Base-by-base conservation (phyloP, 2,113 vertebrate genomes). In the Halichoeres trimaculatus region DNA sequence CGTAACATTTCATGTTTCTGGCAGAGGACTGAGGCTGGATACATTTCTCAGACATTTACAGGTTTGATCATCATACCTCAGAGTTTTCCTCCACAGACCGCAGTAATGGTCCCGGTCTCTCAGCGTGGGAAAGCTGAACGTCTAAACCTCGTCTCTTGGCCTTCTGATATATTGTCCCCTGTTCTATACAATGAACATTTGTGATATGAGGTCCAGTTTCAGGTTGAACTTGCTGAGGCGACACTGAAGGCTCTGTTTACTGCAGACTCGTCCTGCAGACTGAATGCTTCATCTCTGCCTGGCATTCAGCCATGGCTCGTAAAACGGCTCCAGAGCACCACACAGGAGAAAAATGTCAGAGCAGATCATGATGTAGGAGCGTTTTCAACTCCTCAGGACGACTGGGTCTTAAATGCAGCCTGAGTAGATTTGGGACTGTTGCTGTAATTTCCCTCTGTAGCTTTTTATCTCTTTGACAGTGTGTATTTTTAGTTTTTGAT, bases 211-310 rank as follows among this genome's bases (percentile, higher is more conserved):
- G 70, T 89, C 78, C 61, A 57, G 83, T 86, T 85, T 88, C 75
- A 76, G 73, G 84, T 82, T 69, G 72, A 75, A 80, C 81, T 70
- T 51, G 80, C 63, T 76, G 70, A 58, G 8, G 80, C 35, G 66
- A 85, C 78, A 86, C 85, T 90, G 62, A 77, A 85, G 73, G 73
- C 90, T 91, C 70, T 85, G 84, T 91, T 89, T 87, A 88, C 89
- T 60, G 81, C 62, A 52, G 88, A 73, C 84, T 60, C 74, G 86
- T 88, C 83, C 83, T 63, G 72, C 14, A 66, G 79, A 68, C 78
- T 73, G 53, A 78, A 85, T 76, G 68, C 87, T 82, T 86, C 77
- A 86, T 89, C 71, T 83, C 50, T 24, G 60, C 77, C 83, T 92
- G 90, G 88, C 91, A 20, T 30, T 4, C 23, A 50, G 88, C 91